phyloP scores from a whole-genome alignment of 92 coral and sea anemone genomes.

The Actinernus sp. region DNA sequence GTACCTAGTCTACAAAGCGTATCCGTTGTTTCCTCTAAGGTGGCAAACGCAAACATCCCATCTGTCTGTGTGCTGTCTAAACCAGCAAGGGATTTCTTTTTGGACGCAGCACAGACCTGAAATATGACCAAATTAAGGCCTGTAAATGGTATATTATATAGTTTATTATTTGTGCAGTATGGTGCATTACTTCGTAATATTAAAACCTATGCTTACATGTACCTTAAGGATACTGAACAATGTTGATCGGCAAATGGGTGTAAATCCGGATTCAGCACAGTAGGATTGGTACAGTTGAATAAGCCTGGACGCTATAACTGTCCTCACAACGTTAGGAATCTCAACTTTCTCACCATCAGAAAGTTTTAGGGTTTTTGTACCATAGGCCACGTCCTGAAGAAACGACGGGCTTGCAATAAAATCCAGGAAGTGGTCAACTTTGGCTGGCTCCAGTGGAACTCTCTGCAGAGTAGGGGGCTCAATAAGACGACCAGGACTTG shows the following conservation, averaged over 20 bases:
- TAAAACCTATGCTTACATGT: neutral
- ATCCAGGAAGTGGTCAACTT: too few relatives aligned
- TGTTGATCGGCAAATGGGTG: slow-evolving; percentile 14
- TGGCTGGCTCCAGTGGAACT: too few relatives aligned
- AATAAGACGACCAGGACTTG: slow-evolving; percentile 37
- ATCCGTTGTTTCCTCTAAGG: slow-evolving; percentile 21
- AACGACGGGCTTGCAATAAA: too few relatives aligned
- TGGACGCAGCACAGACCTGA: slow-evolving; percentile 58
- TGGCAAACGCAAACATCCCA: slow-evolving; percentile 36
- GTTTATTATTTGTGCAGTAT: too few relatives aligned
- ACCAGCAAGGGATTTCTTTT: slow-evolving; percentile 51
- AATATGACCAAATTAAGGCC: too few relatives aligned
- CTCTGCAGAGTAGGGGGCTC: too few relatives aligned
- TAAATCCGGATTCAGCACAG: slow-evolving; percentile 20
- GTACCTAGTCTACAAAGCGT: slow-evolving; percentile 33
- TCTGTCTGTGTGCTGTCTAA: slow-evolving; percentile 55
- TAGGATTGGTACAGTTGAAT: slow-evolving; percentile 11
- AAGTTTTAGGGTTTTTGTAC: slow-evolving; percentile 12
- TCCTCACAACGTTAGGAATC: slow-evolving; percentile 25
- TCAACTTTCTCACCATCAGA: slow-evolving; percentile 23
- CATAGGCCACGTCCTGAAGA: slow-evolving; percentile 33
- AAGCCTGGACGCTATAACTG: slow-evolving; percentile 26
- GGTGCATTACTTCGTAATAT: too few relatives aligned
- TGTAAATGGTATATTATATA: too few relatives aligned
- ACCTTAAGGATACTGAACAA: slow-evolving; percentile 30